Conservation (phyloP, 2,888 invertebrate genomes). For the Drosophila ochracea region DNA sequence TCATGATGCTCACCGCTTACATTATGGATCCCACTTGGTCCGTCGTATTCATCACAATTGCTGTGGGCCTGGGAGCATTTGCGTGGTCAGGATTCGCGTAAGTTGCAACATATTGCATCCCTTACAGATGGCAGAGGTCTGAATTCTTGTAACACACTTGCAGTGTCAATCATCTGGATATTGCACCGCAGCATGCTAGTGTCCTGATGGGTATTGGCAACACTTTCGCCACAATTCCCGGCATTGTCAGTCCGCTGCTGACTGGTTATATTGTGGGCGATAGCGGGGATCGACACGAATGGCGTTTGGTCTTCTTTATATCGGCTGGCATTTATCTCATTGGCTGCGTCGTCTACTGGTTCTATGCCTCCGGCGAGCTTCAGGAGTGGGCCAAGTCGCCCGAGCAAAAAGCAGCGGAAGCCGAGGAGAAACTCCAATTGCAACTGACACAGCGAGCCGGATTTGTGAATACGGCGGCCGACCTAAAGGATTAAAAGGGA, state of each 20-base stretch:
- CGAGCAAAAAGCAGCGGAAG: constrained; percentile 77
- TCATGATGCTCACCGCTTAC: constrained; percentile 94
- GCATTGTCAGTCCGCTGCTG: constrained; percentile 94
- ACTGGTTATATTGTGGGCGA: constrained; percentile 92
- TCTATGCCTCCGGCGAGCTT: constrained; percentile 92
- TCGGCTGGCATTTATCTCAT: constrained; percentile 92
- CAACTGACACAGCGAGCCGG: constrained; percentile 74
- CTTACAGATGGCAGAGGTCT: background rate
- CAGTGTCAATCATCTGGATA: constrained; percentile 94
- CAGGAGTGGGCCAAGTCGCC: constrained; percentile 91
- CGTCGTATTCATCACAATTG: constrained; percentile 93
- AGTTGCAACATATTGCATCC: constrained; percentile 55
- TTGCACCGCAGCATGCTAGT: constrained; percentile 96
- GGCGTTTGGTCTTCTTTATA: constrained; percentile 95
- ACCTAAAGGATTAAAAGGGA: constrained; percentile 81
- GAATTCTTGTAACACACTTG: constrained; percentile 47
- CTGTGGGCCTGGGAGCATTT: constrained; percentile 96
- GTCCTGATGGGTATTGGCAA: constrained; percentile 96
- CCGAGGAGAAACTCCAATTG: constrained; percentile 72
- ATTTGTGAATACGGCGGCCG: constrained; percentile 83
- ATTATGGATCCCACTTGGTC: constrained; percentile 89
- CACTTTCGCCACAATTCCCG: constrained; percentile 95
- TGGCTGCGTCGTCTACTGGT: constrained; percentile 94
- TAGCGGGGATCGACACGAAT: constrained; percentile 87
- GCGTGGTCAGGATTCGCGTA: constrained; percentile 97